Evolutionary conservation across 2,113 vertebrate genomes (phyloP).

Genomic region (Bufo bufo): DNA sequence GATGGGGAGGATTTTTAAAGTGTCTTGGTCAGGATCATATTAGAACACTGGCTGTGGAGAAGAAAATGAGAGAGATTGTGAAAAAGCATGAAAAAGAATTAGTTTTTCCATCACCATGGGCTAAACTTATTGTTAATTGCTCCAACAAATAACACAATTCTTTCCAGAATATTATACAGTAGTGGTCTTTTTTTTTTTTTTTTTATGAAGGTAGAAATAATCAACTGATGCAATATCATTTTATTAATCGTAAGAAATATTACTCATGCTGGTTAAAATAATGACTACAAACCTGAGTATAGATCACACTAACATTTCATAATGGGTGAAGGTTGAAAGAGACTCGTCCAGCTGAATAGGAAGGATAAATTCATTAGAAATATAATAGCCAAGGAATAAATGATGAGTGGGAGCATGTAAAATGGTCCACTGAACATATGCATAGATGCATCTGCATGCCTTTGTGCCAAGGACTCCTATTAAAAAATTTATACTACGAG

Average conservation of each 20-base stretch:
- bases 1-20: background rate
- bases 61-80: slow-evolving; percentile 13
- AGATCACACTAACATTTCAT: background rate
- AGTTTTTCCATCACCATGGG: slow-evolving; percentile 10
- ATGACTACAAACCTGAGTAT: background rate
- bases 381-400: background rate
- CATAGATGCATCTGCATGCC: too few species aligned
- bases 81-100: slow-evolving; percentile 6
- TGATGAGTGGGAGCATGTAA: too few species aligned
- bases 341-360: background rate
- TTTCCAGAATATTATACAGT: background rate
- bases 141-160: background rate
- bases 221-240: slow-evolving; percentile 8
- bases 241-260: slow-evolving; percentile 17
- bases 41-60: slow-evolving; percentile 12
- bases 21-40: slow-evolving; percentile 11
- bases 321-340: background rate
- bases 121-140: slow-evolving; percentile 18
- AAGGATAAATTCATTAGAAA: background rate
- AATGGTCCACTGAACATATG: too few species aligned
- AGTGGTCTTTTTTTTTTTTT: background rate
- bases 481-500: too few species aligned
- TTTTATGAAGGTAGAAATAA: background rate
- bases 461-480: too few species aligned
- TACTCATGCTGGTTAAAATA: background rate